Percentiles rank a stretch among this genome's conserved stretches.
Evolutionary conservation across 2,888 invertebrate species (phyloP).

Genomic region (Apocheima hispidaria): DNA sequence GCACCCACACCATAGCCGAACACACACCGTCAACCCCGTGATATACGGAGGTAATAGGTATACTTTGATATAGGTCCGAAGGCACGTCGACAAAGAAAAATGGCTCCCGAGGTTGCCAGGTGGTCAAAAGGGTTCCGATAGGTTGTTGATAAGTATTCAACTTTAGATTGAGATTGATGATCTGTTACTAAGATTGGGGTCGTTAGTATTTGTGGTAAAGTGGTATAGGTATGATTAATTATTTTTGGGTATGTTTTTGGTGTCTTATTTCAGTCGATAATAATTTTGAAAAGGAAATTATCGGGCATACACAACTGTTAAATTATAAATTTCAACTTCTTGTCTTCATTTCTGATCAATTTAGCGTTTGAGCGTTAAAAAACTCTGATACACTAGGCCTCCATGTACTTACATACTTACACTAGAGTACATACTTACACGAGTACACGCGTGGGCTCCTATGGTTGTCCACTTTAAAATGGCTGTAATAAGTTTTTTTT

Average conservation of each 20-base stretch:
- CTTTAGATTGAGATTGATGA: conserved; percentile 37
- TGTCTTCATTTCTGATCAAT: too few species aligned
- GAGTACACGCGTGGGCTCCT: too few species aligned
- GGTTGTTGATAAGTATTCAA: conserved; percentile 32
- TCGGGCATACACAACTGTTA: too few species aligned
- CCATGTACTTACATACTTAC: too few species aligned
- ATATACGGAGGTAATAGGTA: conserved; percentile 7
- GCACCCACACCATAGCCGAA: not conserved
- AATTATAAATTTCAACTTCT: too few species aligned
- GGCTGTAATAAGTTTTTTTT: too few species aligned
- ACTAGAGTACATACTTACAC: too few species aligned
- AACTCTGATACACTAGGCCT: too few species aligned
- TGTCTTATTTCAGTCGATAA: not conserved
- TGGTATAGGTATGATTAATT: not conserved
- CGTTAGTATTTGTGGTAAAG: conserved; percentile 5
- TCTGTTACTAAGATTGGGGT: conserved; percentile 12
- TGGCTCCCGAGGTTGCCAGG: conserved; percentile 39
- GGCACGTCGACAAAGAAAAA: conserved; percentile 43
- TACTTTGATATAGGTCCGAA: conserved; percentile 29
- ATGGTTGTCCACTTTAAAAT: too few species aligned
- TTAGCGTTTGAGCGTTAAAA: too few species aligned
- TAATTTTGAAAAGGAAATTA: too few species aligned
- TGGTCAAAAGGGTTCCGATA: conserved; percentile 36
- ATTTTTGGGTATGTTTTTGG: not conserved
- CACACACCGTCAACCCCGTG: conserved; percentile 16